Conservation (phyloP, 2,888 invertebrate genomes). For the Apamea monoglypha region DNA sequence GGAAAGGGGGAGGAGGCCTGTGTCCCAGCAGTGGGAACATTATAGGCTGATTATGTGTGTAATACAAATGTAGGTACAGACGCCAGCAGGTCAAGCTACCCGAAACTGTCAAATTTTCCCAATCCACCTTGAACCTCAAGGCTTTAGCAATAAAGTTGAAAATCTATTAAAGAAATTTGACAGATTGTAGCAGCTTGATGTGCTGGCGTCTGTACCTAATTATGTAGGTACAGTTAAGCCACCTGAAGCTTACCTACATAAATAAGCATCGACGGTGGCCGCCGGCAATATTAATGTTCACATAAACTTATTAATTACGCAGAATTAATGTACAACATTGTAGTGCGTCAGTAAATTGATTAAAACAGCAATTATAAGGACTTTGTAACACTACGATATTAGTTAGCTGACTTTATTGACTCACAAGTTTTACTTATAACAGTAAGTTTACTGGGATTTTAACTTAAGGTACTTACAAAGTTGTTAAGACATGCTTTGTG, state of each 20-base stretch:
- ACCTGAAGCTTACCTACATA: conserved; percentile 3
- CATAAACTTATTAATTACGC: conserved; percentile 48
- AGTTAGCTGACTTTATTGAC: conserved; percentile 2
- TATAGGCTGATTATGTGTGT: too few relatives aligned
- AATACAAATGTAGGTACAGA: too few relatives aligned
- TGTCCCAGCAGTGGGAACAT: too few relatives aligned
- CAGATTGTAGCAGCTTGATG: too few relatives aligned
- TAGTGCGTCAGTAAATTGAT: conserved; percentile 38
- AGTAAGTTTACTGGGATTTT: conserved; percentile 21
- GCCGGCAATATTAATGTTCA: conserved; percentile 14
- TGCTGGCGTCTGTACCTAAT: too few relatives aligned
- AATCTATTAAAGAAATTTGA: too few relatives aligned
- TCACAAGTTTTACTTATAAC: neutral
- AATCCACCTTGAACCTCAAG: too few relatives aligned
- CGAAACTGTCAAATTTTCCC: too few relatives aligned
- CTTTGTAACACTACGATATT: conserved; percentile 36
- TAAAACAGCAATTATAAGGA: conserved; percentile 31
- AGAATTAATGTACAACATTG: conserved; percentile 34
- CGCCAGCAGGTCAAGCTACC: too few relatives aligned
- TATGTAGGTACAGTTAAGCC: neutral
- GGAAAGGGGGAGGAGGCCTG: too few relatives aligned
- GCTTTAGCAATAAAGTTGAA: too few relatives aligned
- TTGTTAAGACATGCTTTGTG: neutral
- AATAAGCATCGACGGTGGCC: conserved; percentile 31
- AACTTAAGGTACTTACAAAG: neutral